Evolutionary conservation across 2,113 vertebrate genomes (phyloP).

Genomic region (Struthio camelus): DNA sequence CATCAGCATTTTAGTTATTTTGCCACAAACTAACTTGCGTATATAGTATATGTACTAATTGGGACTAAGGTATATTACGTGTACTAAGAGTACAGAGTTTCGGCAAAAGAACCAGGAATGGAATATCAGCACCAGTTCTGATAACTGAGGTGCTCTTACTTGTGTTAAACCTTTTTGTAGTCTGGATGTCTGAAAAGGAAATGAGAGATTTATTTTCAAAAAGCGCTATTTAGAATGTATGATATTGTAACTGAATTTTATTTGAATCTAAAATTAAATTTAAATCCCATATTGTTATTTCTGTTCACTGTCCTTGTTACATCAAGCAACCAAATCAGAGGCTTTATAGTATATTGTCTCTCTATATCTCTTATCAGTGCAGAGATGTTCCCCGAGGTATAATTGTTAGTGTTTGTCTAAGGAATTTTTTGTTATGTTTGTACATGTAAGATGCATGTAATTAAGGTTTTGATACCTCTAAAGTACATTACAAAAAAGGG

Average conservation of each 20-base stretch:
- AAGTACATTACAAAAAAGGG: neutral
- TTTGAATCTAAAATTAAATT: neutral
- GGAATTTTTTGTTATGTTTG: neutral
- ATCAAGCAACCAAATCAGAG: neutral
- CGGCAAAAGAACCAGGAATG: neutral
- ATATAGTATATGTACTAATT: neutral
- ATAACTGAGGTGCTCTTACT: neutral
- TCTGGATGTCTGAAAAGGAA: neutral
- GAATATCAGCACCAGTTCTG: neutral
- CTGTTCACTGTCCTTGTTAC: neutral
- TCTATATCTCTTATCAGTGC: neutral
- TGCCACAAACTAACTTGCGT: neutral
- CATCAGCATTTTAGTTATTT: neutral
- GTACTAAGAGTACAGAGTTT: neutral
- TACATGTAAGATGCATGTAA: neutral
- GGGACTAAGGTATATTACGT: neutral
- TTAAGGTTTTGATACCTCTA: neutral
- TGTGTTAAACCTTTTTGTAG: neutral
- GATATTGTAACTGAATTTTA: neutral
- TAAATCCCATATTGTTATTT: neutral
- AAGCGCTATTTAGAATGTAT: neutral
- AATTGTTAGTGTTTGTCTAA: neutral
- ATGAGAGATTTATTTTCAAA: neutral
- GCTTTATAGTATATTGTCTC: neutral
- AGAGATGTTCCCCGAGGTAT: neutral